phyloP scores from a whole-genome alignment of 2,797 vertebrate species.

The Mastacembelus armatus region DNA sequence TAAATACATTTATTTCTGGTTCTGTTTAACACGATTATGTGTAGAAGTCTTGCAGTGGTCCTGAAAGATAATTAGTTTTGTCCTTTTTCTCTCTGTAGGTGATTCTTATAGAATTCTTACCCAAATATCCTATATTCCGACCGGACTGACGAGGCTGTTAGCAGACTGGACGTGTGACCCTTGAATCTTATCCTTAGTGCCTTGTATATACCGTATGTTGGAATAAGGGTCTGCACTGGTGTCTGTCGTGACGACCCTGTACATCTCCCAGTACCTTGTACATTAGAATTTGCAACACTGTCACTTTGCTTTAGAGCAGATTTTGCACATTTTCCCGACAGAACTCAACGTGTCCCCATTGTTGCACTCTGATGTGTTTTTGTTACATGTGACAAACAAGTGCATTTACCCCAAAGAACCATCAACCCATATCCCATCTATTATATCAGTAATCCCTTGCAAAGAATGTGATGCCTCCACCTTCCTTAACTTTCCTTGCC shows the following conservation, averaged over 20 bases:
- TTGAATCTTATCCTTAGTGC: conserved; percentile 97
- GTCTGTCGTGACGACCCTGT: conserved; percentile 82
- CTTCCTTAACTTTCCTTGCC: conserved; percentile 78
- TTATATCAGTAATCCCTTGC: conserved; percentile 75
- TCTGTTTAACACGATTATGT: too few species aligned
- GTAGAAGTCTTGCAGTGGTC: neutral
- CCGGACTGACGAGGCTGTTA: conserved; percentile 92
- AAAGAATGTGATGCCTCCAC: conserved; percentile 85
- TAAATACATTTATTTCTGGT: too few species aligned
- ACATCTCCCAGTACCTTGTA: conserved; percentile 84
- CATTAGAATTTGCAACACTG: conserved; percentile 89
- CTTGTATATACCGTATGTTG: conserved; percentile 94
- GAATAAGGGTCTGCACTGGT: conserved; percentile 90
- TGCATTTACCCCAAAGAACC: conserved; percentile 86
- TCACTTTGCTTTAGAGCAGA: conserved; percentile 96
- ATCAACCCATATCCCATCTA: conserved; percentile 61
- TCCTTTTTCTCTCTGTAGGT: conserved; percentile 85
- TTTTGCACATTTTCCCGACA: conserved; percentile 94
- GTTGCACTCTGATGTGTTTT: conserved; percentile 88
- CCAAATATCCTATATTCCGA: conserved; percentile 99
- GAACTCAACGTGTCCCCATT: conserved; percentile 84
- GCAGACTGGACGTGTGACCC: conserved; percentile 84
- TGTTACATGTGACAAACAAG: conserved; percentile 79
- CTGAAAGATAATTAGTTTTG: conserved; percentile 12
- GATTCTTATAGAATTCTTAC: conserved; percentile 99